These are phyloP conservation scores for Montipora capricornis DNA, from an alignment of 64 coral and sea anemone genomes.

Conservation along the genomic window DNA sequence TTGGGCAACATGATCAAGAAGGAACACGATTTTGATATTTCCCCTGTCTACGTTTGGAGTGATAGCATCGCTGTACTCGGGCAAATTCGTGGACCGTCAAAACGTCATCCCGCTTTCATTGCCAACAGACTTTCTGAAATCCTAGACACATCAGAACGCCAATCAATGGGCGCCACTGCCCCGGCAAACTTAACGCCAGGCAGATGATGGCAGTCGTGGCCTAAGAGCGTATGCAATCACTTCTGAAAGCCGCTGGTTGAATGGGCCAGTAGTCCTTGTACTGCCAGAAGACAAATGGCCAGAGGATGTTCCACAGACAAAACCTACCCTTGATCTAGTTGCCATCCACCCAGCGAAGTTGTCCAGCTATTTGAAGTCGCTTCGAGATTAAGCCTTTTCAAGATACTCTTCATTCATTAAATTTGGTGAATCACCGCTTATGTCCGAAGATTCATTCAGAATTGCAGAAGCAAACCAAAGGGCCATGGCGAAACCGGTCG, in stretches of 20 bases:
- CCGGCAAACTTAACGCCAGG: conserved; percentile 18
- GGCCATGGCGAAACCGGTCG: not conserved
- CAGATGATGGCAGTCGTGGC: conserved; percentile 32
- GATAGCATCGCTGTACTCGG: conserved; percentile 7
- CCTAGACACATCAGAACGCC: conserved; percentile 3
- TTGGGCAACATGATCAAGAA: not conserved
- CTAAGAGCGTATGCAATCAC: not conserved
- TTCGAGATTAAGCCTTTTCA: not conserved
- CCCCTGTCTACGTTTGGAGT: not conserved
- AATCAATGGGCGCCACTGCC: conserved; percentile 32
- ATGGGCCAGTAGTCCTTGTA: conserved; percentile 26
- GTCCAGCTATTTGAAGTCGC: not conserved
- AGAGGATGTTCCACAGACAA: not conserved
- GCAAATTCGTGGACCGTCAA: not conserved
- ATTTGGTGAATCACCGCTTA: conserved; percentile 20
- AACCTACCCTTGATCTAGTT: not conserved
- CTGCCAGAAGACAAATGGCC: conserved; percentile 44
- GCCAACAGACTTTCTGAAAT: conserved; percentile 45
- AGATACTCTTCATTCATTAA: conserved; percentile 16
- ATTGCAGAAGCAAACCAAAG: conserved; percentile 11
- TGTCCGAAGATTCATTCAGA: conserved; percentile 11
- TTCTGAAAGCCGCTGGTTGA: not conserved
- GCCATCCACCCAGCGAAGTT: too few relatives aligned
- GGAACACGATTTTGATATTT: not conserved
- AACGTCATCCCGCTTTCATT: conserved; percentile 6